These are phyloP conservation scores for Aricia artaxerxes DNA, from an alignment of 2,888 invertebrate species.

Conservation along the genomic window DNA sequence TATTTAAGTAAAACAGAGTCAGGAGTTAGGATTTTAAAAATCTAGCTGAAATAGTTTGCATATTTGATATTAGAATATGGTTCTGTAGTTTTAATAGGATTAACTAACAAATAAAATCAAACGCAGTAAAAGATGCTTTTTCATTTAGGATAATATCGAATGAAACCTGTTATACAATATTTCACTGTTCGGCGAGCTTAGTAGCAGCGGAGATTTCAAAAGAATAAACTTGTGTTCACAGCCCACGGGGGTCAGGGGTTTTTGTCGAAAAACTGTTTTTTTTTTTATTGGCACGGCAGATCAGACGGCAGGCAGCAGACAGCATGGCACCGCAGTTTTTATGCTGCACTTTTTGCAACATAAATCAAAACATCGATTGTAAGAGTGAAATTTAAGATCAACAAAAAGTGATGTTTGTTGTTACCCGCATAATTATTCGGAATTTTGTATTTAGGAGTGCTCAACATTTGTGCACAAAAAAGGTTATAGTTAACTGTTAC, in stretches of 20 bases:
- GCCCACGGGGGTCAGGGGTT: conserved; percentile 62
- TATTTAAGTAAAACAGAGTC: too few species aligned
- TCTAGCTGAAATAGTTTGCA: too few species aligned
- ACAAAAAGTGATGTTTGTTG: conserved; percentile 24
- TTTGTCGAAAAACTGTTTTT: conserved; percentile 51
- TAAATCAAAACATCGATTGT: conserved; percentile 48
- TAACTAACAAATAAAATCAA: neutral
- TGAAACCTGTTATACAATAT: neutral
- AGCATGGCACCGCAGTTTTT: conserved; percentile 66
- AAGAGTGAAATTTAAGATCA: conserved; percentile 23
- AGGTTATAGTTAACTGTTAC: neutral
- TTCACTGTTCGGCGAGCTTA: neutral
- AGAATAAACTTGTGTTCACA: conserved; percentile 46
- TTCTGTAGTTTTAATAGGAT: too few species aligned
- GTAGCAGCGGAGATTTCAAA: conserved; percentile 35
- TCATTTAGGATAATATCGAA: neutral
- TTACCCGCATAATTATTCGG: conserved; percentile 25
- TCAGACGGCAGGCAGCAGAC: conserved; percentile 55
- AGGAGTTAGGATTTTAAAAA: too few species aligned
- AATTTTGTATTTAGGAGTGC: conserved; percentile 4
- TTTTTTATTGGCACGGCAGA: conserved; percentile 51
- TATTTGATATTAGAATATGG: too few species aligned
- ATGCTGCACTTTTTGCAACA: conserved; percentile 55
- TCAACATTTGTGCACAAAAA: conserved; percentile 1
- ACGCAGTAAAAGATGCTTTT: neutral